Evolutionary conservation across 2,888 invertebrate genomes (phyloP).

Genomic region (Dryadula phaetusa): DNA sequence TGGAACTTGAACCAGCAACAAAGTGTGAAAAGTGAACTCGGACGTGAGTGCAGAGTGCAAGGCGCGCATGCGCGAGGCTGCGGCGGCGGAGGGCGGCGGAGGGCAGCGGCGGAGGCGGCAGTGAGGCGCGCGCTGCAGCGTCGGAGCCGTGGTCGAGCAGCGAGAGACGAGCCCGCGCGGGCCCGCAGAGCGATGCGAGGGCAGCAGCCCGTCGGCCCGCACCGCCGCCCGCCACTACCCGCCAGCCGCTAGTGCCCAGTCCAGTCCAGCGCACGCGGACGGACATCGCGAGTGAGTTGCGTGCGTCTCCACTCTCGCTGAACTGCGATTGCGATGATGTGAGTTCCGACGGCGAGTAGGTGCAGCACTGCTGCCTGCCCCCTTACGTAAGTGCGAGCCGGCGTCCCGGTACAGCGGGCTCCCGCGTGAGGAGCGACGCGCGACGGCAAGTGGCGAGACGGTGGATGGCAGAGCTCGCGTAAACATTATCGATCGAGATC

Average conservation of each 20-base stretch:
- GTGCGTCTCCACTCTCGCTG: neutral
- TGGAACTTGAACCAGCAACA: neutral
- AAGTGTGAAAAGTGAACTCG: neutral
- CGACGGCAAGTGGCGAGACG: neutral
- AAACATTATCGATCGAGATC: conserved; percentile 46
- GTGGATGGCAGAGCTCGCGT: conserved; percentile 26
- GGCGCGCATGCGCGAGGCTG: conserved; percentile 30
- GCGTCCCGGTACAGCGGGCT: conserved; percentile 3
- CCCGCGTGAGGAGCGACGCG: neutral
- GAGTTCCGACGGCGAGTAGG: conserved; percentile 18
- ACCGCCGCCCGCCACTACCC: neutral
- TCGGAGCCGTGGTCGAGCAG: conserved; percentile 30
- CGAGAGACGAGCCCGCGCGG: conserved; percentile 28
- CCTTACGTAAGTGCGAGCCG: conserved; percentile 37
- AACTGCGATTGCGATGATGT: conserved; percentile 21
- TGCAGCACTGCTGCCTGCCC: conserved; percentile 4
- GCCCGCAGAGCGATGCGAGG: conserved; percentile 32
- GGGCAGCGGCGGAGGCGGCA: conserved; percentile 29
- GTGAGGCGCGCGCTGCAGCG: conserved; percentile 27
- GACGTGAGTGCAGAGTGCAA: conserved; percentile 23
- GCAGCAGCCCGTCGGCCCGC: conserved; percentile 25
- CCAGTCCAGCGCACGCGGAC: conserved; percentile 1
- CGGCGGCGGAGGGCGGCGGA: conserved; percentile 30
- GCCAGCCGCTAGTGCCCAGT: neutral
- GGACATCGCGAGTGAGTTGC: conserved; percentile 10